Conservation (phyloP, 2,888 invertebrate genomes). For the Heliconius erato region DNA sequence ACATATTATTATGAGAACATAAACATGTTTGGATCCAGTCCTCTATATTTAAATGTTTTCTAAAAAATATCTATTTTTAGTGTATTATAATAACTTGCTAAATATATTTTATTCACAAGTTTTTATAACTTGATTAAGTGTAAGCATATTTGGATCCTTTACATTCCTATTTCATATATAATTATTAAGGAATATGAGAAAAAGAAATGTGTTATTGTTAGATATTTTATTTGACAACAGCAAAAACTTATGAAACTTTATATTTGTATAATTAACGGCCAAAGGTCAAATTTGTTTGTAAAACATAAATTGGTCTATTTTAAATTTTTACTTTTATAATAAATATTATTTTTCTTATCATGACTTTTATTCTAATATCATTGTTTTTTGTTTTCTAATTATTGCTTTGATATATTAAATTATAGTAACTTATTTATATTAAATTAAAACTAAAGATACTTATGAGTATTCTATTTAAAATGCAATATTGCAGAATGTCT, state of each 20-base stretch:
- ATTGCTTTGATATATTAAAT: constrained; percentile 60
- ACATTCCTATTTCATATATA: constrained; percentile 24
- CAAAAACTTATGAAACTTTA: constrained; percentile 53
- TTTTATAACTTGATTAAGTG: background rate
- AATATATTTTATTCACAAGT: background rate
- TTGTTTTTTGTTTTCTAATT: constrained; percentile 59
- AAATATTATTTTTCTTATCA: constrained; percentile 60
- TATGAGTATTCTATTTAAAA: constrained; percentile 30
- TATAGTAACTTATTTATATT: constrained; percentile 26
- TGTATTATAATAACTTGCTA: no score
- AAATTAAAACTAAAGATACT: constrained; percentile 17
- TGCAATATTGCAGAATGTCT: constrained; percentile 12
- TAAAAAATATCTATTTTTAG: background rate
- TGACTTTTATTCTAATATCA: constrained; percentile 54
- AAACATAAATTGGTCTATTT: constrained; percentile 35
- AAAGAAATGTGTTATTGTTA: constrained; percentile 41
- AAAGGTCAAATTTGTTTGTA: constrained; percentile 24
- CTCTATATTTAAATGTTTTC: no score
- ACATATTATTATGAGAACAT: no score
- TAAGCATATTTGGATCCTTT: background rate
- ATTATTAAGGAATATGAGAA: constrained; percentile 28
- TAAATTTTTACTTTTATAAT: constrained; percentile 61
- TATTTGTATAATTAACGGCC: constrained; percentile 25
- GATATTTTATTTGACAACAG: constrained; percentile 70
- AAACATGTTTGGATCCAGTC: no score